Evolutionary conservation across 2,888 invertebrate genomes (phyloP), one percentile per base, ranked within the genome.

Genomic region (Octonoba sinensis): DNA sequence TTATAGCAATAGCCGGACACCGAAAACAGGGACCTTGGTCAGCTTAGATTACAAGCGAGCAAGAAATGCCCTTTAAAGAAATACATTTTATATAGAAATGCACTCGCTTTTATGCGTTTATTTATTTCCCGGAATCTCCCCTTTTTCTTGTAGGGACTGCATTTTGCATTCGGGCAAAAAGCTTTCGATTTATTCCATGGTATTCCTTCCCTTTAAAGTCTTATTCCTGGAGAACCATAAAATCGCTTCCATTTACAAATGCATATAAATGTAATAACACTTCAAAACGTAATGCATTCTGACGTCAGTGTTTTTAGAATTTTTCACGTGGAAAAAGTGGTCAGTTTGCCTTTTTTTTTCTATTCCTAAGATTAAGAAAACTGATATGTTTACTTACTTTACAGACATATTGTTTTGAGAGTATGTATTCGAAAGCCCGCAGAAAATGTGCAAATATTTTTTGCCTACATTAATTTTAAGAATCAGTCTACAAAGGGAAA

Each of bases 241-340:
- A 73, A 69, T 67, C 67, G 79, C 64, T 57, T 81, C 79, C 79
- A 81, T 81, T 81, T 81, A 81, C 79, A 81, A 81, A 81, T 73
- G 69, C 73, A 77, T 77, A 79, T 79, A 81, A 81, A 81, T 73
- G 73, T 73, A 81, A 81, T 81, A 81, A 81, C 67, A 56, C 73
- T 69, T 65, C 56, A 81, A 73, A 81, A 81, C 74, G 65, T 81
- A 71, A 81, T 81, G 79, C 62, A 62, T 73, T 81, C 64, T 73
- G 72, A 72, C 73, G 69, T 60, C 60, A 36, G 44, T 18, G 18
- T 62, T 18, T 62, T 62, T 36, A 36, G 36, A 11, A 36, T 36
- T 36, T 36, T 36, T 36, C 36, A 4, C 11, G 36, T 8, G 36
- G 36, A 36, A 36, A 36, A 36, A 36, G 36, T 36, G 36, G 36